Base-by-base conservation (phyloP, 2,888 invertebrate species). In the Cheilosia grossa region DNA sequence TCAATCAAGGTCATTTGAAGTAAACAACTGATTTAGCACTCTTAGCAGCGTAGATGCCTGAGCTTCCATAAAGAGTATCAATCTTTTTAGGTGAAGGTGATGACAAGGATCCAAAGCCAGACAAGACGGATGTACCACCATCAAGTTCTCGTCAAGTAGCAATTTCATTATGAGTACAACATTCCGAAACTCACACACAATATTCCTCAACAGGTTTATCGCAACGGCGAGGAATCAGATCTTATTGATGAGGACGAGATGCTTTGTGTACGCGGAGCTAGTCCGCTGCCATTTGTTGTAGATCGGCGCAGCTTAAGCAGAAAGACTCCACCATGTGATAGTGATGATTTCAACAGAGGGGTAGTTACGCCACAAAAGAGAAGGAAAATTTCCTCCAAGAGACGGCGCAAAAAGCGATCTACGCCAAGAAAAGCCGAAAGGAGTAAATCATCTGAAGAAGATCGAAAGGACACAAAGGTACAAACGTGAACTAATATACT, bases 201-300 rank as follows among this genome's bases (percentile, higher is more conserved):
- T 24, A 7, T 1, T 27, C 6, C 15, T 19, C 2, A 10, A 2
- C n/a, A 82, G 79, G 17, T 5, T n/a, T 74, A 53, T 53, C 40
- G 2, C 13, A 21, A 51, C 9, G 66, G 79, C 10, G 40, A 56
- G 4, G 61, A 21, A 30, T 42, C 61, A 17, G 42, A 59, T 15
- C 33, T 53, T 10, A 9, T 74, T 19, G 80, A 75, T 19, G 83
- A 83, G 37, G 64, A 80, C 30, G 83, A 83, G 58, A 83, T 83
- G 83, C 59, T 83, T 33, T 83, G 83, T 66, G 83, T 83, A 1
- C 83, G 83, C 13, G 83, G 83, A 6, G 83, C 79, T 13, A 83
- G 83, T 33, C 83, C 83, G 2, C 6, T 47, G 0, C 24, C 64
- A 0, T 64, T 59, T 33, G 27, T 67, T 13, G 40, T n/a, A 15